Evolutionary conservation across 2,888 invertebrate species (phyloP), one percentile per base, ranked within the genome.

Genomic region (Drosophila conformis): DNA sequence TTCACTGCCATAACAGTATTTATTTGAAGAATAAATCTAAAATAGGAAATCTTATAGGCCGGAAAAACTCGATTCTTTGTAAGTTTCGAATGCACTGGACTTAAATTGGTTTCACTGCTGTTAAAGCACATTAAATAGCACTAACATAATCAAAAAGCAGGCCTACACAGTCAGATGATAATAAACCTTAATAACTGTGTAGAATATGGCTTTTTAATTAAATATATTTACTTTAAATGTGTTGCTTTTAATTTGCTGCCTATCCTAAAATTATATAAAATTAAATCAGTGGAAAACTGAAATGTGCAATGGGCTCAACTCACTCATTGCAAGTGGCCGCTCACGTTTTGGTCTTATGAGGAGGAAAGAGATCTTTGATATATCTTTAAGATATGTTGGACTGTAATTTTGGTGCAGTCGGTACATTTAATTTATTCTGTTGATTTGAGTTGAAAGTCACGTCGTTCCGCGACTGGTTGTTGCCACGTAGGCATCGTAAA

Each of bases 271-370:
- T 57, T 62, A 53, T n/a, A 56, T 58, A 25, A 33, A 38, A 38
- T 5, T 7, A 29, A 38, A 51, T 49, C n/a, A 49, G 48, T 21
- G 27, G 29, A 36, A 60, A 46, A 13, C 18, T 25, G 21, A n/a
- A 52, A 52, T 46, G 61, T 58, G 69, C 66, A 69, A 49, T 10
- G 57, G 52, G 67, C 68, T 70, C 40, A 64, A 38, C 35, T 25
- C 35, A 66, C 70, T 73, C 72, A 76, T 82, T 80, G 84, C 73
- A 64, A 82, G 73, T 83, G 78, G 57, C 81, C 74, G 81, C 76
- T 85, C 89, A 85, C 85, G 85, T 84, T 80, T 81, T 71, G 62
- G 35, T 18, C 48, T 52, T 48, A 49, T 64, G 46, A 2, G 56
- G 27, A 38, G 56, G 56, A 27, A 48, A 49, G 51, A 66, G 66